Evolutionary conservation across 2,113 vertebrate species (phyloP), one percentile per base, ranked within the genome.

Genomic region (Dasyurus viverrinus): DNA sequence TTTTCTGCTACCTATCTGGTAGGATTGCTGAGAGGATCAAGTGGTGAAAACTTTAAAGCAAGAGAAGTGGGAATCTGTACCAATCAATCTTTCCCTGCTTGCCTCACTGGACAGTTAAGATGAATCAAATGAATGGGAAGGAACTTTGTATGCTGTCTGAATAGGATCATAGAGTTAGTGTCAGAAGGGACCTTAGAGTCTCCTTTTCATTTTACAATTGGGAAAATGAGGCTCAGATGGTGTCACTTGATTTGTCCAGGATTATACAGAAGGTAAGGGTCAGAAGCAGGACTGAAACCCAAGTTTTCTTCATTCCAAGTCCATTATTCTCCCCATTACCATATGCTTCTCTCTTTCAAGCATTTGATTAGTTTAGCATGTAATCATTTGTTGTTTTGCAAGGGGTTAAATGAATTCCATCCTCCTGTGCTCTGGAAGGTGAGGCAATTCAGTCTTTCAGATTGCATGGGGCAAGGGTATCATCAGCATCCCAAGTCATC

Each of bases 241-340:
- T 23, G 0, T 5, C n/a, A 26, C 19, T 84, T 16, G 84, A 92
- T 2, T 57, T 42, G 14, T 22, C 93, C 42, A 23, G 55, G 47
- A 48, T 84, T 54, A 27, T 42, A 22, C 0, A 23, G 93, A 94
- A 91, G 36, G n/a, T 42, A 91, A 42, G n/a, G 36, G 19, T 90
- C 84, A 92, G 50, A 27, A 90, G 25, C 11, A 7, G 11, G 60
- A 91, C 92, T 27, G 53, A 92, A 94, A 57, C 25, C 55, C 68
- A 16, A n/a, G 26, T 48, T 27, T 24, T 42, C 53, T 3, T 19
- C 14, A n/a, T 36, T 12, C 53, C 8, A 12, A 1, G 1, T 5
- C 54, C 25, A 30, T 23, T 0, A 12, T 42, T 12, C 50, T 52
- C 53, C 22, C 0, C 0, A 0, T 9, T 2, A 50, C 14, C 8